These are phyloP conservation scores for Anoura caudifer DNA, from an alignment of 2,113 vertebrate genomes.

Conservation along the genomic window DNA sequence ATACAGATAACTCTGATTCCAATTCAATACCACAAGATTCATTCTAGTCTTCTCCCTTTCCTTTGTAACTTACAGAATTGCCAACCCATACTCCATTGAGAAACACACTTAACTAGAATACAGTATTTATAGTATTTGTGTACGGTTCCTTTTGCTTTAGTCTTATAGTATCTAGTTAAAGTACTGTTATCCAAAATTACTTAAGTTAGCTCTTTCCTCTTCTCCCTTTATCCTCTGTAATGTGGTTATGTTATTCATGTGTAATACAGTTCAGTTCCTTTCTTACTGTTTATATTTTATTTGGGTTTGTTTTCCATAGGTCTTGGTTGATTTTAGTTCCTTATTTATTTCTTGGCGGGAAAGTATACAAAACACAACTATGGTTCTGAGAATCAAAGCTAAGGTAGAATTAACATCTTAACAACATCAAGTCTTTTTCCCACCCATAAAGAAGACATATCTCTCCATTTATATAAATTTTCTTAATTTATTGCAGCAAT, in stretches of 20 bases:
- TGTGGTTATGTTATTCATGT: not conserved
- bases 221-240: not conserved
- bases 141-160: not conserved
- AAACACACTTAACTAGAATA: not conserved
- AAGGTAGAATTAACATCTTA: not conserved
- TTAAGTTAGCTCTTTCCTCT: not conserved
- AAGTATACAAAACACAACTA: not conserved
- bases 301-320: not conserved
- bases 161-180: no score
- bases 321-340: not conserved
- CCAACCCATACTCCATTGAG: not conserved
- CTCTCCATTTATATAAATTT: not conserved
- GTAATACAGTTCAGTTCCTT: not conserved
- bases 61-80: not conserved
- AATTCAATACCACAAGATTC: not conserved
- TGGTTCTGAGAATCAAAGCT: not conserved
- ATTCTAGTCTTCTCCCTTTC: not conserved
- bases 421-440: not conserved
- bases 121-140: not conserved
- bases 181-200: not conserved
- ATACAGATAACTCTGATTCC: not conserved
- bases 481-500: not conserved
- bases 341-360: not conserved
- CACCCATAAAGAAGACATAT: not conserved
- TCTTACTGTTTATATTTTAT: not conserved